Evolutionary conservation across 35 echinoderm and acorn worm genomes (phyloP).

Genomic region (Amphiura filiformis): DNA sequence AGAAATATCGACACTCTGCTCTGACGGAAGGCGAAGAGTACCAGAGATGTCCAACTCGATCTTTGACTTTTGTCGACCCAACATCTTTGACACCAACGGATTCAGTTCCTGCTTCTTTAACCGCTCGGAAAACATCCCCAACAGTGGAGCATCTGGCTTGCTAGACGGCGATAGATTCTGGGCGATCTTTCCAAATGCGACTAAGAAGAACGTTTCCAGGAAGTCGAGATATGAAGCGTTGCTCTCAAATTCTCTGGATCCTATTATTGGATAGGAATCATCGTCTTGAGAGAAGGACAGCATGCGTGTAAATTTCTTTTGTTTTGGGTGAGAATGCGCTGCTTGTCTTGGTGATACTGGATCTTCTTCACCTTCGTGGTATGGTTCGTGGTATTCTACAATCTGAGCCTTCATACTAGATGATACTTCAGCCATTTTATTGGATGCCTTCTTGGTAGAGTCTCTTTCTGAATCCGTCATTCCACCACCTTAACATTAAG

Average conservation of each 20-base stretch:
- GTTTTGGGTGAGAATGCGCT: neutral
- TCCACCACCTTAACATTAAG: too few relatives aligned
- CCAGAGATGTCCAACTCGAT: neutral
- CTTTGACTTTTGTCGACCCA: neutral
- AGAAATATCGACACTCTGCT: neutral
- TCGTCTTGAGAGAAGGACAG: neutral
- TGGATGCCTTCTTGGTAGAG: too few relatives aligned
- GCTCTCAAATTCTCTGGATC: conserved; percentile 80
- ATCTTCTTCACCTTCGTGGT: neutral
- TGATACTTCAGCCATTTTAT: too few relatives aligned
- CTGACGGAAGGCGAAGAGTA: neutral
- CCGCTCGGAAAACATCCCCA: conserved; percentile 4
- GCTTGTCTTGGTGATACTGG: conserved; percentile 1
- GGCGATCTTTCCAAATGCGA: conserved; percentile 74
- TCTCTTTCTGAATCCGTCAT: too few relatives aligned
- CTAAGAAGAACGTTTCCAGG: conserved; percentile 91
- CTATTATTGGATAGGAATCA: conserved; percentile 29
- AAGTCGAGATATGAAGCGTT: conserved; percentile 69
- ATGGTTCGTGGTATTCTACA: neutral
- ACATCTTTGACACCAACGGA: neutral
- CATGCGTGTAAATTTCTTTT: neutral
- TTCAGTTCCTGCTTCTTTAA: conserved; percentile 13
- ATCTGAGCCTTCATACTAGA: neutral
- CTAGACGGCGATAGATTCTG: conserved; percentile 31
- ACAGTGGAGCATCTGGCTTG: conserved; percentile 10